Evolutionary conservation across 2,888 invertebrate species (phyloP).

Genomic region (Diogma glabrata): DNA sequence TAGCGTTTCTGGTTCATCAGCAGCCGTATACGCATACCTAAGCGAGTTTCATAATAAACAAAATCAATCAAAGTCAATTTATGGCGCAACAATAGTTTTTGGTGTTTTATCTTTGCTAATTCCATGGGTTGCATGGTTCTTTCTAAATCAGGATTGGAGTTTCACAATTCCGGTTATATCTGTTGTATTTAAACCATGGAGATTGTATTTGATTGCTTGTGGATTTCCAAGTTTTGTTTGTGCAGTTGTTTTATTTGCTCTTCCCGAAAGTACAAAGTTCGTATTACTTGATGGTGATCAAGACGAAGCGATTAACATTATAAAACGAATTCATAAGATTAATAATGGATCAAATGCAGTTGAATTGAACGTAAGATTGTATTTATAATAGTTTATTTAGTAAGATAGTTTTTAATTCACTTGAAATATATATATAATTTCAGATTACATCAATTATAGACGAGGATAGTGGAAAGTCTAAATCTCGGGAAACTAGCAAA

Average conservation of each 20-base stretch:
- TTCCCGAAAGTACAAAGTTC: conserved; percentile 34
- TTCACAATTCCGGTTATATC: conserved; percentile 24
- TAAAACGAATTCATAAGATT: too few species aligned
- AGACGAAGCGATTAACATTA: conserved; percentile 24
- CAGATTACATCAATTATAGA: conserved; percentile 1
- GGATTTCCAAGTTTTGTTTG: conserved; percentile 29
- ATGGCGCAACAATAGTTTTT: conserved; percentile 30
- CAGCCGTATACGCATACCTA: conserved; percentile 40
- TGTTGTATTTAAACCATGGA: conserved; percentile 30
- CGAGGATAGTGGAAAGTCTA: too few species aligned
- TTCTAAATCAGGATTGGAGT: conserved; percentile 29
- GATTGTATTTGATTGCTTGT: conserved; percentile 29
- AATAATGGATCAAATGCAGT: too few species aligned
- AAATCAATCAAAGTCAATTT: conserved; percentile 36
- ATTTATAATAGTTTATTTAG: too few species aligned
- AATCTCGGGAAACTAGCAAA: too few species aligned
- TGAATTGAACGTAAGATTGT: too few species aligned
- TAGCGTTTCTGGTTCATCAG: conserved; percentile 38
- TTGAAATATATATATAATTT: not conserved
- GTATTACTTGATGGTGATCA: conserved; percentile 24
- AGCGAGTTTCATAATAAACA: conserved; percentile 41
- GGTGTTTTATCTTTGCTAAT: conserved; percentile 29
- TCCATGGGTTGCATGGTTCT: conserved; percentile 30
- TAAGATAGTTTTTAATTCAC: too few species aligned
- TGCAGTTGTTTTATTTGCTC: conserved; percentile 24